A percentile compares a stretch with the other conserved stretches of the same genome.
These are phyloP conservation scores for Trypoxylus dichotomus DNA, from an alignment of 1,140 invertebrate species.

Conservation along the genomic window DNA sequence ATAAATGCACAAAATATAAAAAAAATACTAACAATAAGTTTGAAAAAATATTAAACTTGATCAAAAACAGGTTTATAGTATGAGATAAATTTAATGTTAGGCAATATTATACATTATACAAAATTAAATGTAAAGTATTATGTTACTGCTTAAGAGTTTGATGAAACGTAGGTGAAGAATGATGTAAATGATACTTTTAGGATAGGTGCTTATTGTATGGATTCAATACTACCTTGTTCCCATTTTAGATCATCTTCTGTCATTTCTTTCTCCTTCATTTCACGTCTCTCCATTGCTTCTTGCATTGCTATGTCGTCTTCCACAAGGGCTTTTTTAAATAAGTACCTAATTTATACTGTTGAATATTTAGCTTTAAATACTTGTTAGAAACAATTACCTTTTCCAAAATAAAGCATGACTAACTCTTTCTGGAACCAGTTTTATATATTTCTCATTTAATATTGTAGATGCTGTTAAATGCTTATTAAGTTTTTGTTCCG, in stretches of 20 bases:
- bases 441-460: slow-evolving; percentile 57
- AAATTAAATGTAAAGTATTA: no score
- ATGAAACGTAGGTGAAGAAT: no score
- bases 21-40: no score
- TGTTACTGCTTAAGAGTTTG: no score
- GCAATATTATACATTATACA: no score
- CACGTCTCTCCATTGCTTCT: slow-evolving; percentile 49
- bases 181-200: not conserved
- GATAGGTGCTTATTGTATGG: not conserved
- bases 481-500: slow-evolving; percentile 52
- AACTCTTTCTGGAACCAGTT: slow-evolving; percentile 59
- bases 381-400: slow-evolving; percentile 49
- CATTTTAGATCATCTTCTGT: slow-evolving; percentile 47
- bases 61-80: not conserved
- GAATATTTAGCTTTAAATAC: not conserved
- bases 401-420: slow-evolving; percentile 62
- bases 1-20: not conserved
- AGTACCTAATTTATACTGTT: slow-evolving; percentile 52
- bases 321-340: slow-evolving; percentile 62
- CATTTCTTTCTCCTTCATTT: slow-evolving; percentile 47
- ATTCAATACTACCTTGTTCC: slow-evolving; percentile 50
- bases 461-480: slow-evolving; percentile 55
- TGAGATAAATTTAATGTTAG: no score
- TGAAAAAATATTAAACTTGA: no score
- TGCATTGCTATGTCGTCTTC: slow-evolving; percentile 60